These are phyloP conservation scores for Pseudomyrmex flavicornis DNA, from an alignment of 1,140 invertebrate species.

Conservation along the genomic window DNA sequence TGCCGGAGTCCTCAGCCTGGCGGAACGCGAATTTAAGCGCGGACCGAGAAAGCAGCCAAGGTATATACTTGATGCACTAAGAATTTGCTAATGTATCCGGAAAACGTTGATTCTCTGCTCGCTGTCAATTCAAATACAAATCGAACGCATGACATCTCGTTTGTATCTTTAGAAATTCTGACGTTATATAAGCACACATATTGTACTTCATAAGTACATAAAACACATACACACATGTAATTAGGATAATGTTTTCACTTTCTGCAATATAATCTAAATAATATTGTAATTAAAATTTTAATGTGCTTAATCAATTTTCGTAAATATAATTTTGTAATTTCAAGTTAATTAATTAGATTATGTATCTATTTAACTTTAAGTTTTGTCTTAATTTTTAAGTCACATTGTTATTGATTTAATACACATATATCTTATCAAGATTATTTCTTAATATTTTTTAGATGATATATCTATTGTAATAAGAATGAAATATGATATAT, in stretches of 20 bases:
- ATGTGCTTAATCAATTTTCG: background rate
- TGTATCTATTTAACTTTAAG: too few relatives aligned
- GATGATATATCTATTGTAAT: too few relatives aligned
- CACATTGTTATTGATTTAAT: too few relatives aligned
- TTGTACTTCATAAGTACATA: background rate
- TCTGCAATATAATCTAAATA: background rate
- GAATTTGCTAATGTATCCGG: constrained; percentile 64
- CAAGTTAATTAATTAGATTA: too few relatives aligned
- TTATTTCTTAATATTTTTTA: too few relatives aligned
- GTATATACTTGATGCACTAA: constrained; percentile 67
- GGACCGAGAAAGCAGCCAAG: constrained; percentile 67
- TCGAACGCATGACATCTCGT: background rate
- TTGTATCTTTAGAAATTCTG: background rate
- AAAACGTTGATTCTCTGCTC: constrained; percentile 51
- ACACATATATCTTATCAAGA: too few relatives aligned
- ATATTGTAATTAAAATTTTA: too few relatives aligned
- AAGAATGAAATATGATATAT: too few relatives aligned
- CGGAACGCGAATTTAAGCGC: constrained; percentile 67
- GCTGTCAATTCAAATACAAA: background rate
- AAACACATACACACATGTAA: too few relatives aligned
- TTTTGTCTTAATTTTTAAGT: too few relatives aligned
- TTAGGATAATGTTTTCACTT: background rate
- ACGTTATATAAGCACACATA: background rate
- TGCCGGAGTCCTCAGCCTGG: constrained; percentile 59
- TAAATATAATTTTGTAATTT: too few relatives aligned